Evolutionary conservation across 2,888 invertebrate species (phyloP).

Genomic region (Lepidocyrtoides sp.): DNA sequence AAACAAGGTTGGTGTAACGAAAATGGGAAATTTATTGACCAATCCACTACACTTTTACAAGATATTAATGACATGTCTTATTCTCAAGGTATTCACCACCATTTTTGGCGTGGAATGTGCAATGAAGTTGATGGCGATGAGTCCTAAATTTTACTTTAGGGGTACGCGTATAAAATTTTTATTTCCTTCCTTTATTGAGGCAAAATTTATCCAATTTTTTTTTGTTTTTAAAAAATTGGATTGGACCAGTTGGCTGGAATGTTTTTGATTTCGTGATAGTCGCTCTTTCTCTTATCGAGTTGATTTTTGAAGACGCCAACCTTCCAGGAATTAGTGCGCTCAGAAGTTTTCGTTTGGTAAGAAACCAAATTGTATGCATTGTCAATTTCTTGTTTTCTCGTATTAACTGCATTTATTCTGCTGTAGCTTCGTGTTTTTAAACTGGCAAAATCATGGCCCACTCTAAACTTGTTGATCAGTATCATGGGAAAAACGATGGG

Average conservation of each 20-base stretch:
- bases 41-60: too few relatives aligned
- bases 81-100: constrained; percentile 82
- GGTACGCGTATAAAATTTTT: too few relatives aligned
- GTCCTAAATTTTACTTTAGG: constrained; percentile 98
- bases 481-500: constrained; percentile 99
- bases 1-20: constrained; percentile 89
- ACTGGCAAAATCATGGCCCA: constrained; percentile 99
- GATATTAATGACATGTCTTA: too few relatives aligned
- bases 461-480: constrained; percentile 98
- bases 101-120: constrained; percentile 84
- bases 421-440: constrained; percentile 95
- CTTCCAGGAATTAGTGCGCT: constrained; percentile 87
- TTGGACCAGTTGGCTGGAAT: too few relatives aligned
- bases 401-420: not conserved
- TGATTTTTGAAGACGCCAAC: constrained; percentile 85
- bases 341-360: constrained; percentile 99
- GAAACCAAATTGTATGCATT: too few relatives aligned
- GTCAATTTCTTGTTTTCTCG: too few relatives aligned
- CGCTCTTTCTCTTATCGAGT: constrained; percentile 96
- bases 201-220: too few relatives aligned
- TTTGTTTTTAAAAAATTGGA: too few relatives aligned
- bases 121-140: constrained; percentile 98
- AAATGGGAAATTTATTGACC: too few relatives aligned
- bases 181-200: too few relatives aligned
- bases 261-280: constrained; percentile 93